phyloP scores from a whole-genome alignment of 1,140 invertebrate genomes.

The Mizuhopecten yessoensis region DNA sequence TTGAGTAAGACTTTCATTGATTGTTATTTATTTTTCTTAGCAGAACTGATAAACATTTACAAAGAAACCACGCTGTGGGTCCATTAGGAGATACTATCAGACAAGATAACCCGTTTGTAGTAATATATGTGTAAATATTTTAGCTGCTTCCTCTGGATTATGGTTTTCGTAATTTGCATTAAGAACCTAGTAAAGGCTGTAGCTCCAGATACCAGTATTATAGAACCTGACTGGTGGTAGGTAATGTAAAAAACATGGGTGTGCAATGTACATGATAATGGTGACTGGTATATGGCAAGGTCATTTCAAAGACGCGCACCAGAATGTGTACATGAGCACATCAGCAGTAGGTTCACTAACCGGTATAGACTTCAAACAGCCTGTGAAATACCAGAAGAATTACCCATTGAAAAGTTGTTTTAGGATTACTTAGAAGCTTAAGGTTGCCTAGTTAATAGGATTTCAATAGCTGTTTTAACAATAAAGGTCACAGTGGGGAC shows the following conservation, averaged over 20 bases:
- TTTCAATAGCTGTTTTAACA: neutral
- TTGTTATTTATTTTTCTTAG: neutral
- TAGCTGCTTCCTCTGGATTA: neutral
- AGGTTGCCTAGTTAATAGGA: neutral
- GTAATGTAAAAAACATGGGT: constrained; percentile 22
- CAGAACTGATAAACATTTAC: neutral
- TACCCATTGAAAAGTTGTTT: neutral
- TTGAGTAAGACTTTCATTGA: neutral
- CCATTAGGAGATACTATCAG: constrained; percentile 17
- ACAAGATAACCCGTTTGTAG: neutral
- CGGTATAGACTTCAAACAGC: no score
- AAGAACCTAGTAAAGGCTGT: no score
- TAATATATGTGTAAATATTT: neutral
- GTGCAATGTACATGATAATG: neutral
- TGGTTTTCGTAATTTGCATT: neutral
- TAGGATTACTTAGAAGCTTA: constrained; percentile 11
- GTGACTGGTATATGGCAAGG: neutral
- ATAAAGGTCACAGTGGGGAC: neutral
- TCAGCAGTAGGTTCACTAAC: no score
- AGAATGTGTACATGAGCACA: constrained; percentile 8
- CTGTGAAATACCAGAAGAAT: neutral
- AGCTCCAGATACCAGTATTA: neutral
- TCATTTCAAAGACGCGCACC: neutral
- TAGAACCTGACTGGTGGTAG: neutral
- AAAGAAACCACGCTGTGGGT: neutral